Conservation (phyloP, 2,888 invertebrate genomes). For the Tromatobia lineatoria region DNA sequence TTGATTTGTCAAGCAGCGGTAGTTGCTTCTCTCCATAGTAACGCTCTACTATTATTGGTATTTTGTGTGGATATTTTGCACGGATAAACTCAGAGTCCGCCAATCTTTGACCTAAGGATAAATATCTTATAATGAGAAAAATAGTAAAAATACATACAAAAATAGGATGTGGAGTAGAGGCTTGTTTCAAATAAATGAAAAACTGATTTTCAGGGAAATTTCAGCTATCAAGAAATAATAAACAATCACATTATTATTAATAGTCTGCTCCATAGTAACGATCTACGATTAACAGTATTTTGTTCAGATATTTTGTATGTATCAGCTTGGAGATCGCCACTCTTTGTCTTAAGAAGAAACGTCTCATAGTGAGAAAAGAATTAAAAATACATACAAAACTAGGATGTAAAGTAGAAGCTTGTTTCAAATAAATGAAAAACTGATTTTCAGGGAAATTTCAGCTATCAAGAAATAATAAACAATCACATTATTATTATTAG, state of each 20-base stretch:
- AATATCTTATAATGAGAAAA: background rate
- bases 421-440: background rate
- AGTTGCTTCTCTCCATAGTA: conserved; percentile 92
- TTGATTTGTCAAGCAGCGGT: conserved; percentile 93
- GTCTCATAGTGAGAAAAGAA: background rate
- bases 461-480: background rate
- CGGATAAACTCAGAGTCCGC: conserved; percentile 80
- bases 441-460: background rate
- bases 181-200: background rate
- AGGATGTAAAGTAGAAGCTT: background rate
- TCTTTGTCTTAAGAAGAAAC: conserved; percentile 76
- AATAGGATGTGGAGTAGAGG: background rate
- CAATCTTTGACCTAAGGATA: conserved; percentile 77
- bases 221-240: background rate
- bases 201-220: background rate
- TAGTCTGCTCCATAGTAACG: conserved; percentile 92
- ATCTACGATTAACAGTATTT: conserved; percentile 92
- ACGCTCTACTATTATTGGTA: conserved; percentile 93
- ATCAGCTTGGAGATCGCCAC: conserved; percentile 80
- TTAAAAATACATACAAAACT: background rate
- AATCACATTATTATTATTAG: too few relatives aligned
- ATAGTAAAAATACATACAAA: background rate
- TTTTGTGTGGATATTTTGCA: conserved; percentile 80
- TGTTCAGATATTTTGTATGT: conserved; percentile 80
- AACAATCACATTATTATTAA: too few relatives aligned